Base-by-base conservation (phyloP, 2,113 vertebrate species). In the Talpa occidentalis region DNA sequence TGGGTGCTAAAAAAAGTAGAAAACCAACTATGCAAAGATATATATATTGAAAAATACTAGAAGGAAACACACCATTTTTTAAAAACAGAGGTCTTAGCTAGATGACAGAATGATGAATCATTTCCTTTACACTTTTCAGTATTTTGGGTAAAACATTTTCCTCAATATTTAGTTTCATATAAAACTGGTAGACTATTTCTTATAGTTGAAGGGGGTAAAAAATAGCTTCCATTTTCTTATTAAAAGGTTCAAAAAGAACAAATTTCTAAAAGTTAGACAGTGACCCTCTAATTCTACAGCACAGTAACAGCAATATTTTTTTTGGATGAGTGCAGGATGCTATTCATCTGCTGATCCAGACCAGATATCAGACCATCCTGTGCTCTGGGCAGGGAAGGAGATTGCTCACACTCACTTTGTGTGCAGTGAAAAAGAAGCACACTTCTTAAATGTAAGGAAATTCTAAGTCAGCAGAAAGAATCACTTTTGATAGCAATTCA, bases 161-260 rank as follows among this genome's bases (percentile, higher is more conserved):
- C 66, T 93, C 60, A 35, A 67, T 77, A 70, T 77, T 85, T 87
- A 21, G 5, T 28, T 90, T 88, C 54, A 88, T 8, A 73, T 35
- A 92, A 94, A 62, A 80, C 10, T 22, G 93, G 14, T 70, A 72
- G 3, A 69, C 10, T 84, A 84, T 90, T 94, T 79, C 59, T 74
- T 26, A 83, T 49, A 26, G 86, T 26, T 64, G 15, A 44, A 74
- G 85, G 24, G 80, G 62, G 28, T 88, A 40, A 88, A 88, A 44
- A 37, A 35, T 44, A 32, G 60, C 19, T 16, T 94, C 79, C 28
- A 22, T 80, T 91, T 94, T 84, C 94, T 84, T 67, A 82, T 64
- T 40, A 21, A 83, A 88, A 83, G 49, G 0, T 93, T 91, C 32
- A 64, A 89, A 83, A 86, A n/a, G 52, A 88, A 92, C 21, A 62